phyloP scores from a whole-genome alignment of 2,797 vertebrate species.

The Aselliscus stoliczkanus region DNA sequence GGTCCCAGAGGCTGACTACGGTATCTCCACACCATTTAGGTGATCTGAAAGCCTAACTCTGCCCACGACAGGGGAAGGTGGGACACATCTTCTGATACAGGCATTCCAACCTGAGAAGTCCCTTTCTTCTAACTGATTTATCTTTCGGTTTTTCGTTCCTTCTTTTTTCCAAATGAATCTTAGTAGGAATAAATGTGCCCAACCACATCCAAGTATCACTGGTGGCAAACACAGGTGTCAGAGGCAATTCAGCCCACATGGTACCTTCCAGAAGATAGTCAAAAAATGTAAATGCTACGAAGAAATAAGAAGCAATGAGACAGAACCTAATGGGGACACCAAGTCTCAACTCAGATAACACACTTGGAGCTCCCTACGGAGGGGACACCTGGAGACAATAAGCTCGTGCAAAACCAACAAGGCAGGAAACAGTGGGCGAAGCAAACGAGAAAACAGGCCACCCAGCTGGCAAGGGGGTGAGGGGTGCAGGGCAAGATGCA shows the following conservation, averaged over 20 bases:
- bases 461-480: neutral
- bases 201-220: too few relatives aligned
- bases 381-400: neutral
- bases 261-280: too few relatives aligned
- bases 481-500: neutral
- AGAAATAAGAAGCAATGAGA: too few relatives aligned
- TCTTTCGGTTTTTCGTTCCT: too few relatives aligned
- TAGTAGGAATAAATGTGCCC: too few relatives aligned
- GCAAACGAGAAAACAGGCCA: neutral
- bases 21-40: accelerated
- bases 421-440: too few relatives aligned
- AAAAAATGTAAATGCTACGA: too few relatives aligned
- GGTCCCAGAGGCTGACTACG: neutral
- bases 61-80: accelerated
- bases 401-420: accelerated
- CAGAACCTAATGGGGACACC: neutral
- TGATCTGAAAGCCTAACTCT: accelerated
- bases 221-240: too few relatives aligned
- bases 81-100: neutral
- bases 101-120: neutral
- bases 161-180: neutral
- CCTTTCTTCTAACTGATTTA: too few relatives aligned
- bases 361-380: too few relatives aligned
- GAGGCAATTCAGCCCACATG: too few relatives aligned
- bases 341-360: accelerated